Evolutionary conservation across 1,140 invertebrate genomes (phyloP).

Genomic region (Cydia strobilella): DNA sequence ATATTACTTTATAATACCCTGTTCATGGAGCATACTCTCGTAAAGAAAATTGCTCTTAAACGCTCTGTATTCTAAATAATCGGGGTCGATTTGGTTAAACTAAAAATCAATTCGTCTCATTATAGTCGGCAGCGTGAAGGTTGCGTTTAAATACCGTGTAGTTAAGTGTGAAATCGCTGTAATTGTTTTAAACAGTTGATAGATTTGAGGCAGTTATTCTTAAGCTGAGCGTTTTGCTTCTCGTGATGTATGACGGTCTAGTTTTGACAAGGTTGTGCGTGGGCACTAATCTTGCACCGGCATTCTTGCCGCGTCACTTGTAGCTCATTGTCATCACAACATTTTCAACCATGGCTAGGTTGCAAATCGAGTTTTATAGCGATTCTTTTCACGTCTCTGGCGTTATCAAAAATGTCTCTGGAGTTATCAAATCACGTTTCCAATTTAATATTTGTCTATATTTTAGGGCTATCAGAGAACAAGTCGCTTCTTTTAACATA

Average conservation of each 20-base stretch:
- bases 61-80: not conserved
- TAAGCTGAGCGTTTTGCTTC: not conserved
- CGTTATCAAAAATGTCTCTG: too few species aligned
- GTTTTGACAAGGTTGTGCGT: slow-evolving; percentile 56
- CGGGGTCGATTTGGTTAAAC: slow-evolving; percentile 8
- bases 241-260: slow-evolving; percentile 44
- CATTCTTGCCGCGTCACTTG: slow-evolving; percentile 1
- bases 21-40: too few species aligned
- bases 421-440: too few species aligned
- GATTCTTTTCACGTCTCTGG: too few species aligned
- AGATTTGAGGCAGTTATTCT: not conserved
- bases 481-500: too few species aligned
- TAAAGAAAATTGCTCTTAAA: not conserved
- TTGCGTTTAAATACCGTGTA: slow-evolving; percentile 8
- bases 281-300: slow-evolving; percentile 37
- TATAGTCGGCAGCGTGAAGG: not conserved
- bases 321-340: slow-evolving; percentile 16
- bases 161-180: not conserved
- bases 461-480: too few species aligned
- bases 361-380: too few species aligned
- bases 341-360: not conserved
- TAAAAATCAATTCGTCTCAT: slow-evolving; percentile 4
- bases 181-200: slow-evolving; percentile 12
- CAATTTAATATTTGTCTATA: too few species aligned
- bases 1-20: too few species aligned